A percentile compares a stretch with the other conserved stretches of the same genome.
Conservation (phyloP, 2,797 vertebrate genomes). For the Ceryle rudis region DNA sequence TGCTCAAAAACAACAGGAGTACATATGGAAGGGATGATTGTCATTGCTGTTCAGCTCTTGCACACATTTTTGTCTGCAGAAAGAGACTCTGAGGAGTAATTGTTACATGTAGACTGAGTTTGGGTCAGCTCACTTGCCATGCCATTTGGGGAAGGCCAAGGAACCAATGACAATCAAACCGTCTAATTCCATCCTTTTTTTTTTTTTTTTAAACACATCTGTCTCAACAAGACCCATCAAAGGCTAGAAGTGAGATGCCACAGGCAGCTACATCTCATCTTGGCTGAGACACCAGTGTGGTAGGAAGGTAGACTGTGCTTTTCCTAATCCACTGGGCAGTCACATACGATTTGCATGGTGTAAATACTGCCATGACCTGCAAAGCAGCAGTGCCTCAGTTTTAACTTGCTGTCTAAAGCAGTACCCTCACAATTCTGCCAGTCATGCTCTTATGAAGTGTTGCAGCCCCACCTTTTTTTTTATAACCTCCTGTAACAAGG, state of each 20-base stretch:
- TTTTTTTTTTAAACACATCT: neutral
- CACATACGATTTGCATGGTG: neutral
- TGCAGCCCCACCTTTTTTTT: neutral
- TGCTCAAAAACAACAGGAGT: neutral
- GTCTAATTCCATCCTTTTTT: neutral
- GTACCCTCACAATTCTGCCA: neutral
- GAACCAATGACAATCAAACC: neutral
- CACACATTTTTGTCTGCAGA: neutral
- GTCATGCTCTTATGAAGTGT: neutral
- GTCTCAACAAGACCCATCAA: neutral
- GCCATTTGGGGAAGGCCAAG: neutral
- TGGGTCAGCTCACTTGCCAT: rapidly evolving
- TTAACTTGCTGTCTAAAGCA: neutral
- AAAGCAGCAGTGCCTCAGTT: neutral
- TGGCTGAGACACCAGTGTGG: neutral
- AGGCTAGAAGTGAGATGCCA: neutral
- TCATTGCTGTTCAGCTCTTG: neutral
- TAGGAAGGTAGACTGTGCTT: neutral
- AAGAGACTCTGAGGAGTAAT: neutral
- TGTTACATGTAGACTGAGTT: neutral
- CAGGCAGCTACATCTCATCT: neutral
- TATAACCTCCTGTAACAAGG: neutral
- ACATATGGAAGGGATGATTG: neutral
- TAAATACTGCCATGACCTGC: neutral
- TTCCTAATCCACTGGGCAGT: neutral